These are phyloP conservation scores for Leptinotarsa defecta DNA, from an alignment of 1,140 invertebrate genomes.

Conservation along the genomic window DNA sequence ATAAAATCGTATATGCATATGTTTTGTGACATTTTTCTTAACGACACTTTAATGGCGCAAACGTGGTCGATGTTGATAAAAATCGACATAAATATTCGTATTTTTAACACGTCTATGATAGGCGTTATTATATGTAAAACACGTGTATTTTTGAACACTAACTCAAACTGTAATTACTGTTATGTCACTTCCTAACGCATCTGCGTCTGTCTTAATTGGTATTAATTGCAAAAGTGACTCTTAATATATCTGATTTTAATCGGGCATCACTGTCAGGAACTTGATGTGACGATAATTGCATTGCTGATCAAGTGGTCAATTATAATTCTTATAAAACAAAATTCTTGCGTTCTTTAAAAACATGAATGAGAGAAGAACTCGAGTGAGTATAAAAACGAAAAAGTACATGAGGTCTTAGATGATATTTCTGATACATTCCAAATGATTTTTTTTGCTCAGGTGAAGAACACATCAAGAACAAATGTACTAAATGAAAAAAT, in stretches of 20 bases:
- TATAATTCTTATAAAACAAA: background rate
- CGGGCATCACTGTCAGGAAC: background rate
- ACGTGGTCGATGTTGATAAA: background rate
- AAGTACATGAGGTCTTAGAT: no score
- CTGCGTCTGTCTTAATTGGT: background rate
- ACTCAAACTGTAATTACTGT: background rate
- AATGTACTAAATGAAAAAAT: no score
- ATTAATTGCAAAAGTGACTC: background rate
- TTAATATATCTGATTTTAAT: background rate
- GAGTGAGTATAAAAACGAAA: no score
- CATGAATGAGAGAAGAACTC: no score
- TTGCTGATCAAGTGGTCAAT: background rate
- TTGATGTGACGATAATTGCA: background rate
- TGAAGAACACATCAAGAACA: no score
- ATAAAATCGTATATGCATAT: background rate
- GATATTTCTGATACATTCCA: no score
- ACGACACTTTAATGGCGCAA: background rate
- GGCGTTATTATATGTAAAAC: background rate
- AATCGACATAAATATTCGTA: background rate
- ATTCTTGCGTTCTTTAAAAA: background rate
- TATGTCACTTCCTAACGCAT: background rate
- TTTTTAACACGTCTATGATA: constrained; percentile 6
- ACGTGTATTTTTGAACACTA: background rate
- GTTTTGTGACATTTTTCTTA: constrained; percentile 3
- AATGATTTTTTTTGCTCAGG: no score